Conservation (phyloP, 2,797 vertebrate genomes). For the Orientallactaga sibirica region DNA sequence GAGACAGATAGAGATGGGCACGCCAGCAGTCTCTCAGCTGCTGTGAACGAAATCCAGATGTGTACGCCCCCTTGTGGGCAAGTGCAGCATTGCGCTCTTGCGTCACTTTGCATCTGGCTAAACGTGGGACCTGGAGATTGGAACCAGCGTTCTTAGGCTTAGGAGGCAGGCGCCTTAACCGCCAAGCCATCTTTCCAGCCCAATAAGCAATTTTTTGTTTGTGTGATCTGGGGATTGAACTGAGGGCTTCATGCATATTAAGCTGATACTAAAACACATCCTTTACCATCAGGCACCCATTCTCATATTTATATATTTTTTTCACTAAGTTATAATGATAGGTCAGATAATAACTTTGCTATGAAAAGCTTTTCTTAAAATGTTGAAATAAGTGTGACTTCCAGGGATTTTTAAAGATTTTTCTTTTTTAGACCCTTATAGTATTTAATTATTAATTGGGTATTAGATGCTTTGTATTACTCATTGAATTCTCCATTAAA, state of each 20-base stretch:
- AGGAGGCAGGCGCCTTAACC: no score
- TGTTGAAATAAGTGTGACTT: constrained; percentile 46
- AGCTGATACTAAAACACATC: neutral
- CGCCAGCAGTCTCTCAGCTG: no score
- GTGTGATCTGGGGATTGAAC: neutral
- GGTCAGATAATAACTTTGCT: constrained; percentile 38
- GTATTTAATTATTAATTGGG: constrained; percentile 42
- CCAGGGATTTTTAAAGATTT: neutral
- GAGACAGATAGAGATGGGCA: no score
- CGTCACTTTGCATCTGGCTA: no score
- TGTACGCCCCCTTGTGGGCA: no score
- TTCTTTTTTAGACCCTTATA: constrained; percentile 2
- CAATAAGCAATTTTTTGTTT: neutral
- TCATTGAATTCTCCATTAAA: constrained; percentile 46
- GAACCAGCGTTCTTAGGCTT: no score
- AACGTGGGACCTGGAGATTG: no score
- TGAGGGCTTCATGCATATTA: neutral
- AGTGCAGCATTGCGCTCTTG: no score
- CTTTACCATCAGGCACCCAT: neutral
- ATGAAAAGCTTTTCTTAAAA: constrained; percentile 39
- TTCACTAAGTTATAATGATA: constrained; percentile 4
- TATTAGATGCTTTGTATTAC: constrained; percentile 22
- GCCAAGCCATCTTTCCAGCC: no score
- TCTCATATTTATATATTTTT: neutral
- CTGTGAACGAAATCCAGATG: no score